These are phyloP conservation scores for Xiphophorus couchianus DNA, from an alignment of 2,113 vertebrate species.

Conservation along the genomic window DNA sequence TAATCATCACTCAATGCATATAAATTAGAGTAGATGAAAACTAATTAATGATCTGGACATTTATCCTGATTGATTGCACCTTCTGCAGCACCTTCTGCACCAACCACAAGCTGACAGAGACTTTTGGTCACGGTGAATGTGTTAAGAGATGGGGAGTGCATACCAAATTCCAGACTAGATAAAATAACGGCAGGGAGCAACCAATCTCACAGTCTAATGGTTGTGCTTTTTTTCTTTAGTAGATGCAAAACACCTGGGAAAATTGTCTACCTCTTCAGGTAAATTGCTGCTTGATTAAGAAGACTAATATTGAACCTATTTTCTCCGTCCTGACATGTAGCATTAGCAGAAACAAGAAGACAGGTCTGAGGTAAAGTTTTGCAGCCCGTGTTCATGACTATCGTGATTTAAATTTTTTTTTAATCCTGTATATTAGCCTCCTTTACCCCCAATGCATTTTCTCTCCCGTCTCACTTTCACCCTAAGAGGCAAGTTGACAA, in stretches of 20 bases:
- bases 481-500: constrained; percentile 70
- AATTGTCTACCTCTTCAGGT: constrained; percentile 18
- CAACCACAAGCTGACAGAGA: not conserved
- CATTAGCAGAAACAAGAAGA: constrained; percentile 6
- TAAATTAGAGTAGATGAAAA: constrained; percentile 16
- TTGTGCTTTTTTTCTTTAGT: constrained; percentile 17
- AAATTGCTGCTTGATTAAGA: constrained; percentile 22
- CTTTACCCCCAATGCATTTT: constrained; percentile 14
- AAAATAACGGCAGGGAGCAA: constrained; percentile 5
- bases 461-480: constrained; percentile 25
- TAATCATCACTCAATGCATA: constrained; percentile 12
- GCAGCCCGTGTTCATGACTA: constrained; percentile 34
- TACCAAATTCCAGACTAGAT: not conserved
- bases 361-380: constrained; percentile 45
- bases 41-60: constrained; percentile 17
- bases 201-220: constrained; percentile 19
- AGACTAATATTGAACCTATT: constrained; percentile 4
- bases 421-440: constrained; percentile 22
- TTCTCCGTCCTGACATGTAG: constrained; percentile 20
- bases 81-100: constrained; percentile 22
- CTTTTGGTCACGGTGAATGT: not conserved
- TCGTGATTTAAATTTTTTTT: constrained; percentile 5
- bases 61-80: constrained; percentile 13
- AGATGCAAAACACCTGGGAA: constrained; percentile 16
- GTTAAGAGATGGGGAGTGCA: not conserved